Evolutionary conservation across 2,888 invertebrate species (phyloP), one percentile per base, ranked within the genome.

Genomic region (Neocrepidodera transversa): DNA sequence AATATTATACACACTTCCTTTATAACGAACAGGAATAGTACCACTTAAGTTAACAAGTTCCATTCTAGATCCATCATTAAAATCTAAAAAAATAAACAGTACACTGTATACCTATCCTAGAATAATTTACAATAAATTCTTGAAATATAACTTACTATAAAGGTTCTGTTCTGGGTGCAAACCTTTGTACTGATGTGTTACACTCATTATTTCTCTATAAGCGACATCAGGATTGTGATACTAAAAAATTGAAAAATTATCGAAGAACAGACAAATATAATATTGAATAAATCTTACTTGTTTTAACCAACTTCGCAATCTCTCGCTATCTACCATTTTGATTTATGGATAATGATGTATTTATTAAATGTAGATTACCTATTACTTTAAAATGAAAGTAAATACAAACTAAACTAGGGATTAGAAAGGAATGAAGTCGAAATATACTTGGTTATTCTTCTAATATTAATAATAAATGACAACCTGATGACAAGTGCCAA

Each of bases 1-100:
- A 78, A 99, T 99, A 81, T 98, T 95, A 81, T 99, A 99, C 42
- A 84, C 86, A 58, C 76, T 82, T 81, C 94, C 92, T 86, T 92
- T 95, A 77, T 91, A 97, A 52, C 85, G 84, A 1, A 97, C 94
- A 38, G 97, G 97, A 72, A 97, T 93, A 5, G 97, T 97, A 52
- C 97, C 97, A 74, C 88, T 87, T 51, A 97, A 82, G 77, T 91
- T 91, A 32, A 95, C 83, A 65, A 97, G 82, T 56, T 93, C 90
- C 79, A 90, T 91, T 38, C 85, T 82, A 1, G 83, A 83, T 36
- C 96, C 96, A 85, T 95, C 93, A 76, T 93, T 93, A 78, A 95
- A 96, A 59, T 91, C 95, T 92, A 72, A 0, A 79, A 65, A 32
- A 11, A 43, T 35, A 18, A 51, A 52, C 60, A 5, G 32, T 36